Evolutionary conservation across 2,888 invertebrate genomes (phyloP), one percentile per base, ranked within the genome.

Genomic region (Empis livida): DNA sequence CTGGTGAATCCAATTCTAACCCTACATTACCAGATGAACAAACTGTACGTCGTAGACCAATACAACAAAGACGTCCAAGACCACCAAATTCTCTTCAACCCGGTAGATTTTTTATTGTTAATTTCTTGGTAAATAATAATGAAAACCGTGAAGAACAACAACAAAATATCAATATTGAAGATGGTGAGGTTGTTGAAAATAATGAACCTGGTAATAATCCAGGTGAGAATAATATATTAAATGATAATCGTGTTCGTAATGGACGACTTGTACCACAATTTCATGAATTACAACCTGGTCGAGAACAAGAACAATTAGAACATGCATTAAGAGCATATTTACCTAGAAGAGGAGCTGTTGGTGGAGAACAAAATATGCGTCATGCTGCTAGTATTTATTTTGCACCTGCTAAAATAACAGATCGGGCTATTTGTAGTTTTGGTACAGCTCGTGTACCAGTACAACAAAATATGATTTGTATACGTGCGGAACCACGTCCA

Each of bases 361-460:
- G 8, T 41, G 23, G 23, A 10, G 41, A n/a, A 9, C 14, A 13
- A 13, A 20, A 20, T 23, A 20, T n/a, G 11, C 11, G 23, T 14
- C 41, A 27, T 41, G 41, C 41, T 14, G 41, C 41, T 41, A 41
- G 41, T n/a, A 41, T 41, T 41, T 41, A 41, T 27, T 41, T 41
- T 41, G 41, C 41, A 14, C 41, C 41, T 14, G 23, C 41, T 23
- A 41, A 27, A 2, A 64, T 68, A n/a, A 61, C 65, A 2, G 67
- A 69, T 56, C 59, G 67, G 20, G 68, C 66, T 3, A 60, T 69
- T 37, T 63, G 65, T 30, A 62, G 64, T 42, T 70, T 68, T 51
- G 70, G 70, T 1, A 58, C 63, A 3, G 61, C 68, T 0, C 52
- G 55, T 2, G 57, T 62, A 51, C 65, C 63, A 1, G 62, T 67